Conservation (phyloP, 2,888 invertebrate genomes). For the Pocota personata region DNA sequence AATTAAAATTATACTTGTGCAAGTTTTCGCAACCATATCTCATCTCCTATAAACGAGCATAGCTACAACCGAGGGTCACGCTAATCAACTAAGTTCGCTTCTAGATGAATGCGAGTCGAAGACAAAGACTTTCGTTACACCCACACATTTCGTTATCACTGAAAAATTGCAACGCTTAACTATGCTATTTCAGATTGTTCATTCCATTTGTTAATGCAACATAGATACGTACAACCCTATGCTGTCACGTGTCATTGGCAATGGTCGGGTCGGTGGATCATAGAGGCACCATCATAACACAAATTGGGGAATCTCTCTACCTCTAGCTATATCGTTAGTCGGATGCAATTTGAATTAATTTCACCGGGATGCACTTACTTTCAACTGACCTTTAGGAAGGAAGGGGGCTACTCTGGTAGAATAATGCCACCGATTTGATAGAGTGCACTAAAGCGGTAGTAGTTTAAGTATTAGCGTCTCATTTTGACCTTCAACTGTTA, state of each 20-base stretch:
- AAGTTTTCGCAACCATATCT: constrained; percentile 36
- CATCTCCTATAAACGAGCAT: constrained; percentile 4
- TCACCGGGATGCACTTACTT: constrained; percentile 58
- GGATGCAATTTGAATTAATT: constrained; percentile 56
- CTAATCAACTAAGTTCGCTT: constrained; percentile 17
- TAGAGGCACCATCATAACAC: background rate
- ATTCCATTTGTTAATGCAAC: constrained; percentile 34
- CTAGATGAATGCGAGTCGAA: background rate
- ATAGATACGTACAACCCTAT: constrained; percentile 40
- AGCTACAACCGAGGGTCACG: constrained; percentile 36
- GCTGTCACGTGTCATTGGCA: constrained; percentile 71
- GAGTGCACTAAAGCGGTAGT: constrained; percentile 41
- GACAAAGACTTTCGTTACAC: constrained; percentile 52
- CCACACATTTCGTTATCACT: constrained; percentile 53
- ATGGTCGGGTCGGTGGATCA: constrained; percentile 50
- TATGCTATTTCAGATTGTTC: constrained; percentile 14
- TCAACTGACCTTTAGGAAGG: constrained; percentile 42
- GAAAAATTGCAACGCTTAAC: constrained; percentile 39
- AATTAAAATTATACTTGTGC: constrained; percentile 60
- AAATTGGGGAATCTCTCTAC: constrained; percentile 52
- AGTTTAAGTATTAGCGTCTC: constrained; percentile 1
- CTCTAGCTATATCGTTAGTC: background rate
- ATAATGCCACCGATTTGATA: constrained; percentile 17
- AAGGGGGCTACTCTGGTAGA: background rate
- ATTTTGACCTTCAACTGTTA: constrained; percentile 64